A percentile compares a stretch with the other conserved stretches of the same genome.
Evolutionary conservation across 2,113 vertebrate genomes (phyloP).

Genomic region (Indicator maculatus): DNA sequence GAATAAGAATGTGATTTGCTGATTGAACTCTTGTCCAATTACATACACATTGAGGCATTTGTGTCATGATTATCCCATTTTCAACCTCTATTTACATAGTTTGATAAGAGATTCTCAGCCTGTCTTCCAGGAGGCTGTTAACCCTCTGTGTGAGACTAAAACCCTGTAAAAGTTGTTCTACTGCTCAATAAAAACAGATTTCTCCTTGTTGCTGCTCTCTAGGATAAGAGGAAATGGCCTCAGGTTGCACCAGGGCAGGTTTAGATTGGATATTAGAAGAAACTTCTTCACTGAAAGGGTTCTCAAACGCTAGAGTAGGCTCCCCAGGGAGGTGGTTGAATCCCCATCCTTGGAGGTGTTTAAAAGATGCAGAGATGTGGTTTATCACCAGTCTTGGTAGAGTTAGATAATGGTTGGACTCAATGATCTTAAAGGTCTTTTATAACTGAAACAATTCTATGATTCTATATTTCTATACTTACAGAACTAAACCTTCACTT

Average conservation of each 20-base stretch:
- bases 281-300: no score
- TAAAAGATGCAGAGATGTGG: no score
- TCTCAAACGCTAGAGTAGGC: no score
- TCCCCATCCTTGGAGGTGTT: no score
- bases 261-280: no score
- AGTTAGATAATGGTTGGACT: no score
- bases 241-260: no score
- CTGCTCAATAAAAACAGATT: neutral
- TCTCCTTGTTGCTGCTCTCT: neutral
- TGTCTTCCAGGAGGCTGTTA: neutral
- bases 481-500: neutral
- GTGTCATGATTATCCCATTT: neutral
- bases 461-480: neutral
- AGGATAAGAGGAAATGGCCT: no score
- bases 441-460: no score
- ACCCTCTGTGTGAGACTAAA: neutral
- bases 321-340: no score
- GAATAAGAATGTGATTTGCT: neutral
- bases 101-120: neutral
- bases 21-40: neutral
- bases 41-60: neutral
- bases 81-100: neutral
- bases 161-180: neutral
- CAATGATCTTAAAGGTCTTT: no score
- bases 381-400: no score